Evolutionary conservation across 2,888 invertebrate genomes (phyloP), one percentile per base, ranked within the genome.

Genomic region (Parnassius glacialis): DNA sequence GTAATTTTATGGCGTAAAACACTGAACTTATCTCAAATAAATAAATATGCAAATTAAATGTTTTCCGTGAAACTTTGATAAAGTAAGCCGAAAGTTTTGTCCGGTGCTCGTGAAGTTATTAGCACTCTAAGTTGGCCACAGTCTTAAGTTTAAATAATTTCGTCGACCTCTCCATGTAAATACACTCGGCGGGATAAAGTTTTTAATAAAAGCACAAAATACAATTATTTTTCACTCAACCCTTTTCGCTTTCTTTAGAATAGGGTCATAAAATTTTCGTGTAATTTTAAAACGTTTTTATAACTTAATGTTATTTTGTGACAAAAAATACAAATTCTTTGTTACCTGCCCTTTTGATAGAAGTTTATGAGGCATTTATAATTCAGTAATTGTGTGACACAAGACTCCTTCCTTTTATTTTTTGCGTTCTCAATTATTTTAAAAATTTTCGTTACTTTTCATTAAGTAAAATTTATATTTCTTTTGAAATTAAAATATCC

Each of bases 81-180:
- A 78, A 78, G 75, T 72, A 76, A 72, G 70, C 68, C 65, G 57
- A 74, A 20, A 75, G 72, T 76, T 75, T 68, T 68, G 69, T 71
- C 67, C 70, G 66, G 65, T 59, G 65, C 68, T 74, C 61, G 66
- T 52, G 73, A 76, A 78, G 79, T 83, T 84, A 83, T 83, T 84
- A 80, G 76, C 76, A 71, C 74, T 71, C 62, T 69, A 83, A 85
- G 75, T 85, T 85, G 71, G 68, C 74, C 77, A 75, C 73, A 75
- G 78, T 80, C 78, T 79, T 73, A 74, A 80, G 76, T 81, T 81
- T 81, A 78, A 82, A 85, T 84, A 84, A 84, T 84, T 84, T 80
- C 72, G 74, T 74, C 70, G 76, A 77, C 79, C 81, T 75, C 80
- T 80, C 75, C 76, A 78, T 76, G 82, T 80, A 83, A 85, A 85